Percentiles rank a stretch among this genome's conserved stretches.
Conservation (phyloP, 2,113 vertebrate species). For the Neopipo cinnamomea region DNA sequence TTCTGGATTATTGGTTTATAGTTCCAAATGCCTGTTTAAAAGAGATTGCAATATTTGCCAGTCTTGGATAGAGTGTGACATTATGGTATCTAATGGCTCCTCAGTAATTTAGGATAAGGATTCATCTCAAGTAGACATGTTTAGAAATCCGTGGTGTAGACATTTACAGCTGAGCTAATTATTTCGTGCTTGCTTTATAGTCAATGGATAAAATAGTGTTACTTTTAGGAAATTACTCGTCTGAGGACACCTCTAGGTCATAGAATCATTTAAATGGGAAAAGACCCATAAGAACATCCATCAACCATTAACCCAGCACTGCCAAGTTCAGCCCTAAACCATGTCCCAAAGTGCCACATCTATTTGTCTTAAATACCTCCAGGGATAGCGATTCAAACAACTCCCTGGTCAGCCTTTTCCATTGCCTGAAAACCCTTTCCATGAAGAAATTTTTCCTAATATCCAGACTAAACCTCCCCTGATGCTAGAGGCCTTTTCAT, state of each 20-base stretch:
- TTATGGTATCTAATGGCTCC: neutral
- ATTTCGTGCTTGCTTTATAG: neutral
- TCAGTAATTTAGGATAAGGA: neutral
- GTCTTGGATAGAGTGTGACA: neutral
- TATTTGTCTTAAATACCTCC: neutral
- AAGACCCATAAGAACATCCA: neutral
- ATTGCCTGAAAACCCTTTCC: accelerated
- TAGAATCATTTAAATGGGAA: neutral
- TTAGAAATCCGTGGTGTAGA: neutral
- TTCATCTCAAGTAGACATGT: neutral
- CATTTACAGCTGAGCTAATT: neutral
- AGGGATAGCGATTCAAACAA: neutral
- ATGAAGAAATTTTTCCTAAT: neutral
- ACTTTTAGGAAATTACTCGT: neutral
- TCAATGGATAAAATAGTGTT: neutral
- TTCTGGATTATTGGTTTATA: neutral
- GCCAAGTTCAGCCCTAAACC: neutral
- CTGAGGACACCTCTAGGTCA: neutral
- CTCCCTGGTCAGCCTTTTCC: neutral
- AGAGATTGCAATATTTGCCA: neutral
- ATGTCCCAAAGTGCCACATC: neutral
- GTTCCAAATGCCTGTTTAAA: neutral
- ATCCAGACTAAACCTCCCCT: neutral
- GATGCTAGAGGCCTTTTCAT: neutral
- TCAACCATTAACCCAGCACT: neutral